These are phyloP conservation scores for Perizoma flavofasciatum DNA, from an alignment of 2,888 invertebrate species.

Conservation along the genomic window DNA sequence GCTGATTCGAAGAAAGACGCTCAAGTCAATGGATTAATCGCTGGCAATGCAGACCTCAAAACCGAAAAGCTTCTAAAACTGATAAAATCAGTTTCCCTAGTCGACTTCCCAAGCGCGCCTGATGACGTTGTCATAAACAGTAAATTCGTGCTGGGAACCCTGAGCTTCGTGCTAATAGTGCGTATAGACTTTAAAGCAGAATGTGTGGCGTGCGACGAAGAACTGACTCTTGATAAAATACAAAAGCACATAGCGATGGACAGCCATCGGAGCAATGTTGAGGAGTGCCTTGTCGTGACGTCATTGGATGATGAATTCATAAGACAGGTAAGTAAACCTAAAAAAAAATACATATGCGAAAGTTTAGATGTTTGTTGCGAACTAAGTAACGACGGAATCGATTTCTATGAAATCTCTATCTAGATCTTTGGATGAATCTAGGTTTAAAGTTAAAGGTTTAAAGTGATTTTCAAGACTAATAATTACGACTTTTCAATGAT, in stretches of 20 bases:
- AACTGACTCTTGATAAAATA: conserved; percentile 9
- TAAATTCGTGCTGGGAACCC: conserved; percentile 18
- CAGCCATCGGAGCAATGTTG: conserved; percentile 28
- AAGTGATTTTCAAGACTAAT: too few species aligned
- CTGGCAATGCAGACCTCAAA: background rate
- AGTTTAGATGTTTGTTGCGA: too few species aligned
- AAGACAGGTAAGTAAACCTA: conserved; percentile 48
- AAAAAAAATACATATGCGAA: too few species aligned
- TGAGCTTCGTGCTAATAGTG: conserved; percentile 28
- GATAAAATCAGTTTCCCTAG: conserved; percentile 15
- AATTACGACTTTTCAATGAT: too few species aligned
- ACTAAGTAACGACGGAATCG: too few species aligned
- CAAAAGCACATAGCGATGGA: conserved; percentile 16
- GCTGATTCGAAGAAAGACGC: background rate
- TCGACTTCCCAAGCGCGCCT: conserved; percentile 4
- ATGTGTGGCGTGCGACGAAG: conserved; percentile 24
- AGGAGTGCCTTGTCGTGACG: conserved; percentile 36
- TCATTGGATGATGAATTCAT: conserved; percentile 52
- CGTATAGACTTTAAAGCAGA: background rate
- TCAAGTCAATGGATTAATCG: background rate
- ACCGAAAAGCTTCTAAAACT: conserved; percentile 13
- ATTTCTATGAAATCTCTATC: too few species aligned
- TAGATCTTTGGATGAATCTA: too few species aligned
- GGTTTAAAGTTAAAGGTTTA: too few species aligned
- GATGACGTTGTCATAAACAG: conserved; percentile 24